Base-by-base conservation (phyloP, 2,797 vertebrate species). In the Anguilla obscura region DNA sequence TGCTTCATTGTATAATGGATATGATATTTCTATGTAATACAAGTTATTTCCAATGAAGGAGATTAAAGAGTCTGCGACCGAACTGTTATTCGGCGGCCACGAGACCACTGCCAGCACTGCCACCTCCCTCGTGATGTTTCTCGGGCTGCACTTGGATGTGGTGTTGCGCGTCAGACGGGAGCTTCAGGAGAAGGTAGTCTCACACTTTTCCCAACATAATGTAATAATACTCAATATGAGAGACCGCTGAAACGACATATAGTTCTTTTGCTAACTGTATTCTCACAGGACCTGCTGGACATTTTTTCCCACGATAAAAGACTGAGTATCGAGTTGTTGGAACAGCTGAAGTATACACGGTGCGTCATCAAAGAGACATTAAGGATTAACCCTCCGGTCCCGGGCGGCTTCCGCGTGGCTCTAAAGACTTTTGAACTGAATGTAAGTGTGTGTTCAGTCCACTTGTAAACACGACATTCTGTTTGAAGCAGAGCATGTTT, bases 291-390 rank as follows among this genome's bases (percentile, higher is more conserved):
- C 69, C 96, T 98, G 85, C 92, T 96, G 87, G 97, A 96, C 58
- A 91, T 96, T 88, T 93, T 95, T 87, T 94, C 93, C 74, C 93
- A 95, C 30, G 96, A 96, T 86, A 93, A 93, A 90, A 96, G 91
- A 86, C 88, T 98, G 89, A 97, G 94, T 91, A 96, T 99, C 6
- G 96, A 98, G 92, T 90, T 94, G 5, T 93, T 99, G 93, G 97
- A 98, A 89, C 96, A 98, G 90, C 93, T 99, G 87, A 98, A 98
- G 88, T 99, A 99, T 90, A 96, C 95, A 0, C 95, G 97, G 66
- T 98, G 98, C 92, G 97, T 99, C 87, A 97, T 99, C 91, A 99
- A 99, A 92, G 98, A 99, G 93, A 98, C 98, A 0, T 96, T 99
- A 52, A 94, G 98, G 86, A 94, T 99, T 88, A 99, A 98, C 88